These are phyloP conservation scores for Seriola quinqueradiata DNA, from an alignment of 2,113 vertebrate genomes.

Conservation along the genomic window DNA sequence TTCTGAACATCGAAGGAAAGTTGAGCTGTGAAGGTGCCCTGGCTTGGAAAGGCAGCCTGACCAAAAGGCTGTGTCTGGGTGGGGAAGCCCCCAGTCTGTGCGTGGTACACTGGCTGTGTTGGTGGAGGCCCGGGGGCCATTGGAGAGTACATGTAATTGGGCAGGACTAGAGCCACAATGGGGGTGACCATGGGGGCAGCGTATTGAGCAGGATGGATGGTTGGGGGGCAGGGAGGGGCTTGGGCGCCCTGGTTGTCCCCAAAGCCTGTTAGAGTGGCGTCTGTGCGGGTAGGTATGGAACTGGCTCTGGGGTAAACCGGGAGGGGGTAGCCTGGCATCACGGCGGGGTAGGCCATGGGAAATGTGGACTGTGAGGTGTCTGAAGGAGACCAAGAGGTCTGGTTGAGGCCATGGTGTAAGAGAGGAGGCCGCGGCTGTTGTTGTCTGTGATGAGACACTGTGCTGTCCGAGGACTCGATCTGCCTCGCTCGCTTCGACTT, in stretches of 20 bases:
- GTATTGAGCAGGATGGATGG: constrained; percentile 82
- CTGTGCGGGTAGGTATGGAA: constrained; percentile 52
- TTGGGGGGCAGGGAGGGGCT: constrained; percentile 63
- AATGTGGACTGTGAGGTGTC: constrained; percentile 89
- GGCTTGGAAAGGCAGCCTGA: constrained; percentile 64
- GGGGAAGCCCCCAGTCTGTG: constrained; percentile 72
- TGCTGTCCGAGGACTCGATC: constrained; percentile 89
- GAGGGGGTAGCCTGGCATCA: constrained; percentile 89
- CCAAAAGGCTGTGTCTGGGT: constrained; percentile 59
- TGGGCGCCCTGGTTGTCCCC: constrained; percentile 76
- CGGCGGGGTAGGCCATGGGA: constrained; percentile 85
- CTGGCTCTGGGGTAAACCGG: constrained; percentile 85
- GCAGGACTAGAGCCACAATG: constrained; percentile 89
- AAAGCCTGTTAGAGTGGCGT: constrained; percentile 73
- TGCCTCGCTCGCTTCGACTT: constrained; percentile 89
- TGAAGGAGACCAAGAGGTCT: constrained; percentile 90
- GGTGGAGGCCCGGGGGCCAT: constrained; percentile 74
- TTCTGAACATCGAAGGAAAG: constrained; percentile 61
- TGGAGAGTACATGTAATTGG: constrained; percentile 87
- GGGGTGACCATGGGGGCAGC: constrained; percentile 87
- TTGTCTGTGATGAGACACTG: constrained; percentile 80
- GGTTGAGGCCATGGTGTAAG: constrained; percentile 74
- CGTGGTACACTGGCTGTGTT: constrained; percentile 76
- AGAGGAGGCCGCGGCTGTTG: constrained; percentile 70
- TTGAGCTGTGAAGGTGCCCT: constrained; percentile 48